These are phyloP conservation scores for Candoia aspera DNA, from an alignment of 2,113 vertebrate genomes.

Conservation along the genomic window DNA sequence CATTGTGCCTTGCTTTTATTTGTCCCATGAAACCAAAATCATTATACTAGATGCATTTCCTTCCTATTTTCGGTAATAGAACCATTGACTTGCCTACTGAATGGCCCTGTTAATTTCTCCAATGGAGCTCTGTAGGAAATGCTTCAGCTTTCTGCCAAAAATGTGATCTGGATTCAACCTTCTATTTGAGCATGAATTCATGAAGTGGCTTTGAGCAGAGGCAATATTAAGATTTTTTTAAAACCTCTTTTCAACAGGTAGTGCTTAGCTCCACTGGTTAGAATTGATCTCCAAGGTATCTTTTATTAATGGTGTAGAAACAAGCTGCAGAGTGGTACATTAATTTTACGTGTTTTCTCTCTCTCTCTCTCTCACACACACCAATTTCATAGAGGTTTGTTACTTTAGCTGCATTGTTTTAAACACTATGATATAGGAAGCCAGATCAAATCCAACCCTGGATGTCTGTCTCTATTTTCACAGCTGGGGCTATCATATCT, in stretches of 20 bases:
- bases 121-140: not conserved
- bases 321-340: not conserved
- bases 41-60: not conserved
- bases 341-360: not conserved
- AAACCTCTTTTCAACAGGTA: not conserved
- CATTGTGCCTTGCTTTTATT: not conserved
- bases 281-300: not conserved
- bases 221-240: not conserved
- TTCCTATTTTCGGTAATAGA: not conserved
- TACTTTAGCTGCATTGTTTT: not conserved
- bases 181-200: not conserved
- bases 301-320: not conserved
- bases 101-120: not conserved
- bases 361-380: not conserved
- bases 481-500: not conserved
- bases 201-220: not conserved
- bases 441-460: not conserved
- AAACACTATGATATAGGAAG: not conserved
- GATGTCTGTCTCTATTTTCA: not conserved
- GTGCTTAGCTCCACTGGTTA: not conserved
- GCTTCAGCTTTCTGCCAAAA: not conserved
- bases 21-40: not conserved
- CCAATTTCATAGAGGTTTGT: not conserved
- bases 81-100: not conserved
- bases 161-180: not conserved